These are phyloP conservation scores for Mythimna albipuncta DNA, from an alignment of 2,888 invertebrate genomes.

Conservation along the genomic window DNA sequence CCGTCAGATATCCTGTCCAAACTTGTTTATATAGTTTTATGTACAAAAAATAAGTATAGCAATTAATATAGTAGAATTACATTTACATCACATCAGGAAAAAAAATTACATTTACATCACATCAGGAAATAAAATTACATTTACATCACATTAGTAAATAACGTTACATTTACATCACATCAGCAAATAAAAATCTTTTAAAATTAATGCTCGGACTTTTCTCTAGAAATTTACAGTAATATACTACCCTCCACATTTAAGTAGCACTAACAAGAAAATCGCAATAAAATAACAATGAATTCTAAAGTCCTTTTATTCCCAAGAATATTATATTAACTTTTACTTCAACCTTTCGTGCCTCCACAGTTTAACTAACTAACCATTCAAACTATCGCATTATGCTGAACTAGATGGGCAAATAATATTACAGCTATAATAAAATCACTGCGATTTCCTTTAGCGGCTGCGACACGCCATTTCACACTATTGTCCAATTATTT, in stretches of 20 bases:
- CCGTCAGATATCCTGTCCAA: too few species aligned
- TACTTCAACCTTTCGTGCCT: constrained; percentile 17
- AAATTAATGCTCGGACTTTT: not conserved
- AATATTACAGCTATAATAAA: constrained; percentile 52
- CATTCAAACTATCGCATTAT: constrained; percentile 52
- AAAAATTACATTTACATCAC: too few species aligned
- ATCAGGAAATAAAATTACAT: too few species aligned
- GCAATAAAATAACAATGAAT: constrained; percentile 23
- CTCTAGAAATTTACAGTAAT: not conserved
- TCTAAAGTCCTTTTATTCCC: constrained; percentile 23
- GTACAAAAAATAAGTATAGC: too few species aligned
- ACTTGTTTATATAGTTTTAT: too few species aligned
- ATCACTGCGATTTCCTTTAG: constrained; percentile 61
- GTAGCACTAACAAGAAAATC: constrained; percentile 4
- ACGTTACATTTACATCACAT: too few species aligned
- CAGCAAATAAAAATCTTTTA: too few species aligned
- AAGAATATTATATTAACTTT: constrained; percentile 26
- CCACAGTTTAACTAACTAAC: constrained; percentile 45
- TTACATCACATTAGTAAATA: too few species aligned
- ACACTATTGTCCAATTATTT: constrained; percentile 66
- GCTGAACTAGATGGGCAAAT: constrained; percentile 49
- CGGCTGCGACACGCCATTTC: constrained; percentile 57
- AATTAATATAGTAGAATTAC: too few species aligned
- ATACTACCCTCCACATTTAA: not conserved
- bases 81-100: too few species aligned